Evolutionary conservation across 2,888 invertebrate genomes (phyloP).

Genomic region (Ophion slaviceki): DNA sequence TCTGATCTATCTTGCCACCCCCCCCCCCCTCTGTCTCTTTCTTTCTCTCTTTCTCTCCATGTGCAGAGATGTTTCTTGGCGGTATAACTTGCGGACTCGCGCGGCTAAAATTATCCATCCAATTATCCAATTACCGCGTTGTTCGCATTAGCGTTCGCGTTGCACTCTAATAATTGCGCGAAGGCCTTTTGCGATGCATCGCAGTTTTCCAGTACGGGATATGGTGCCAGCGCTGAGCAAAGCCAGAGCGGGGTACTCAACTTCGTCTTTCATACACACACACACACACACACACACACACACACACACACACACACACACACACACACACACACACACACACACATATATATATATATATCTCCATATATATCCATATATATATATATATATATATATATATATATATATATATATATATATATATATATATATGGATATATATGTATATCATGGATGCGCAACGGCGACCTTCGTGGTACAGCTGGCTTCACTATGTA

Average conservation of each 20-base stretch:
- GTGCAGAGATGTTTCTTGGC: slow-evolving; percentile 28
- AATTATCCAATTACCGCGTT: slow-evolving; percentile 78
- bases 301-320: too few relatives aligned
- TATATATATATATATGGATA: too few relatives aligned
- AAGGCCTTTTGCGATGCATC: slow-evolving; percentile 62
- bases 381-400: too few relatives aligned
- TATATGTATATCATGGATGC: slow-evolving; percentile 42
- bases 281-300: too few relatives aligned
- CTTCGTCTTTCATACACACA: slow-evolving; percentile 44
- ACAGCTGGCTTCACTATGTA: slow-evolving; percentile 5
- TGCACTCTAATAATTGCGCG: slow-evolving; percentile 75
- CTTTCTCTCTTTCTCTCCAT: background rate
- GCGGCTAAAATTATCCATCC: slow-evolving; percentile 57
- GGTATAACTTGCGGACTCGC: slow-evolving; percentile 52
- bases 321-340: too few relatives aligned
- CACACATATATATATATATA: too few relatives aligned
- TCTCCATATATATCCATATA: too few relatives aligned
- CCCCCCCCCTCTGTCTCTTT: slow-evolving; percentile 3
- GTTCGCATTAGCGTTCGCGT: slow-evolving; percentile 71
- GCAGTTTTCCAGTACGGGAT: slow-evolving; percentile 14
- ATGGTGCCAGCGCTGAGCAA: slow-evolving; percentile 3
- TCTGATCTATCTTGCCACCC: slow-evolving; percentile 7
- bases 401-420: too few relatives aligned
- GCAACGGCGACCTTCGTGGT: slow-evolving; percentile 51
- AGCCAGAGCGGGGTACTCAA: slow-evolving; percentile 37